Conservation (phyloP, 2,113 vertebrate genomes). For the Regulus satrapa region DNA sequence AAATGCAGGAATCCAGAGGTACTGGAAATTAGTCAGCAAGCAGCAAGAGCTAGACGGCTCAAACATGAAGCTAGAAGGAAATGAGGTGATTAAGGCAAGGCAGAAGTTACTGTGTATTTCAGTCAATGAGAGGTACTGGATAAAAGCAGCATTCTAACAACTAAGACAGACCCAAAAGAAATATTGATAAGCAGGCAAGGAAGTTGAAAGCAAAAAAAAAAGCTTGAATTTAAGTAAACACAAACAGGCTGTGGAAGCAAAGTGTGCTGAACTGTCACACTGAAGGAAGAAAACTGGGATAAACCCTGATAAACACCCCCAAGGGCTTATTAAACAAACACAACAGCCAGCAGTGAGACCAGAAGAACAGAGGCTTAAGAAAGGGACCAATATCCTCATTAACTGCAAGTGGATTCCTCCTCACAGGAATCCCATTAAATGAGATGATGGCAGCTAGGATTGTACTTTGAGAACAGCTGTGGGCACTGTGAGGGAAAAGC, state of each 20-base stretch:
- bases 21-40: neutral
- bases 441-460: neutral
- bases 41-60: neutral
- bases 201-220: neutral
- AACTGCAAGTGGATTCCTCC: neutral
- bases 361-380: neutral
- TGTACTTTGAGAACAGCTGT: neutral
- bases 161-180: neutral
- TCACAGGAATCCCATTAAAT: rapidly evolving
- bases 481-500: neutral
- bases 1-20: neutral
- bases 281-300: neutral
- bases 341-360: neutral
- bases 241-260: rapidly evolving
- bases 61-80: neutral
- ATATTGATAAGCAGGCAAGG: rapidly evolving
- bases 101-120: neutral
- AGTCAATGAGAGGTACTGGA: neutral
- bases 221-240: neutral
- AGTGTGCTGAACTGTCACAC: neutral
- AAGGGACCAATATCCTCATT: neutral
- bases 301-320: neutral
- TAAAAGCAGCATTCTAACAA: neutral
- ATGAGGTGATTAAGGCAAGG: neutral
- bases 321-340: neutral